These are phyloP conservation scores for Trichonephila inaurata DNA, from an alignment of 1,140 invertebrate species.

Conservation along the genomic window DNA sequence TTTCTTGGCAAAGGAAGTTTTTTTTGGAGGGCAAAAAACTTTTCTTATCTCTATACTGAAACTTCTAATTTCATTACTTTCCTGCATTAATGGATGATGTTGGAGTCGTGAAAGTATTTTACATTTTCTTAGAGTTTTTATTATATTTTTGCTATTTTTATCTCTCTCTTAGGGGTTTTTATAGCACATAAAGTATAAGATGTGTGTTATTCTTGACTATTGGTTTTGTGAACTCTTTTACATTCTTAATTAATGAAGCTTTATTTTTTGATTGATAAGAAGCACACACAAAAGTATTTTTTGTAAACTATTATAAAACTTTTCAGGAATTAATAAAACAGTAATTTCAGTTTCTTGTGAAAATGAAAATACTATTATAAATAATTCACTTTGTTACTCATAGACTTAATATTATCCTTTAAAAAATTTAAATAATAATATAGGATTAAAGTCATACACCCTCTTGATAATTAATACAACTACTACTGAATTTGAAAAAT, in stretches of 20 bases:
- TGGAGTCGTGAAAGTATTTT: slow-evolving; percentile 20
- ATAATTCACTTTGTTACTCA: background rate
- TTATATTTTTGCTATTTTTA: slow-evolving; percentile 18
- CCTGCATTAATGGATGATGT: slow-evolving; percentile 30
- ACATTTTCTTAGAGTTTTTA: slow-evolving; percentile 19
- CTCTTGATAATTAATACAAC: background rate
- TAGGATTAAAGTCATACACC: background rate
- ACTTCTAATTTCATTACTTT: slow-evolving; percentile 35
- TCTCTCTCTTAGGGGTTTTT: background rate
- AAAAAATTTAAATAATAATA: background rate
- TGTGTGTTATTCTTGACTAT: slow-evolving; percentile 4
- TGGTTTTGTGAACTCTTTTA: slow-evolving; percentile 7
- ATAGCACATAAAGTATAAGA: background rate
- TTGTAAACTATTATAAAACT: background rate
- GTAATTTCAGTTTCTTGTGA: background rate
- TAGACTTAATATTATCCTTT: background rate
- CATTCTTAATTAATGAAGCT: slow-evolving; percentile 10
- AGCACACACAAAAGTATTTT: background rate
- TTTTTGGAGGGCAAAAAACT: background rate
- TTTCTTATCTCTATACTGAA: slow-evolving; percentile 14
- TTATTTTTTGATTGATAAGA: slow-evolving; percentile 23
- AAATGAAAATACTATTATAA: background rate
- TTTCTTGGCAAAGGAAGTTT: background rate
- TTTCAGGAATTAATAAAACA: background rate
- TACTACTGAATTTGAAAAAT: background rate